Evolutionary conservation across 2,797 vertebrate species (phyloP), one percentile per base, ranked within the genome.

Genomic region (Harpagifer antarcticus): DNA sequence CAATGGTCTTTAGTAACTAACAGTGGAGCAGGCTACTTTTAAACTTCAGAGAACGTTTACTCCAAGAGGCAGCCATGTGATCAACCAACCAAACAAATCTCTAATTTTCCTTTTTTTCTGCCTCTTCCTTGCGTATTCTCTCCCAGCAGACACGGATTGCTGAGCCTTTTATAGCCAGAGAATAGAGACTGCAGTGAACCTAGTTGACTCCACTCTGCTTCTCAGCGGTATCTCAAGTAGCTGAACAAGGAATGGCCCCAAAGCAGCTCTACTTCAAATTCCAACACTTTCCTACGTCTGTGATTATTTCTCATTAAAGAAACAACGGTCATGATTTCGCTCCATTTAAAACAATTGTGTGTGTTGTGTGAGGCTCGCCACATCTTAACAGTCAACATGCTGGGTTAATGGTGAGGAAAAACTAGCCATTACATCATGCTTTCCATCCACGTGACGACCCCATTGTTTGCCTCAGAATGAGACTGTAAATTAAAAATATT

Each of bases 401-500:
- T 50, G 55, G 64, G 52, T 58, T 42, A 73, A 74, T 57, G 40
- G 40, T 7, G 48, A 50, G 33, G 23, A 40, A 62, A 72, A 77
- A 55, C 0, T 15, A 48, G 17, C 37, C 71, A 71, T 82, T 69
- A 72, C 63, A n/a, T 82, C 68, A 75, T 74, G 54, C 79, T 70
- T 85, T 75, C 78, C 74, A 71, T 54, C 69, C 72, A 73, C 15
- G 61, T 83, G 83, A 86, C 63, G 45, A 76, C 61, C 69, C 73
- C 79, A 90, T 91, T 91, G 89, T 93, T 91, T 88, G 78, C 66
- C 63, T 67, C 78, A 93, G 87, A 93, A 87, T 83, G 78, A 87
- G 78, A 79, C 73, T 72, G 68, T 79, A 87, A 88, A 84, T 87
- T 84, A 81, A 88, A 89, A 91, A 92, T 88, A 90, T 47, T 68